Evolutionary conservation across 2,113 vertebrate species (phyloP).

Genomic region (Syngnathus typhle): DNA sequence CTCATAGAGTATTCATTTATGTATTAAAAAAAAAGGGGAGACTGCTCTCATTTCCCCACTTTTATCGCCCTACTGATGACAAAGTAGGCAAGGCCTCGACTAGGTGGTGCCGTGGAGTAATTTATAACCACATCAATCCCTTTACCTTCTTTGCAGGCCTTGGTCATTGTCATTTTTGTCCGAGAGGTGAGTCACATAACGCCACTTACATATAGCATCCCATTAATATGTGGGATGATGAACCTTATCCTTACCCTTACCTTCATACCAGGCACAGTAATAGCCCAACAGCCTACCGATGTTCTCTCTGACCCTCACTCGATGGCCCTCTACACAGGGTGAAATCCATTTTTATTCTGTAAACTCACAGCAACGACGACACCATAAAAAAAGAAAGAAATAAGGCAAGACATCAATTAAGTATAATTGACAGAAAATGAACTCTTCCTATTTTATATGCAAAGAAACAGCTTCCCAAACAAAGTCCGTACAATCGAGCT

Average conservation of each 20-base stretch:
- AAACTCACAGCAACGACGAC: constrained; percentile 54
- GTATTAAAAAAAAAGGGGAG: constrained; percentile 73
- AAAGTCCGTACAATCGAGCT: constrained; percentile 18
- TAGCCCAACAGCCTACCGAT: constrained; percentile 56
- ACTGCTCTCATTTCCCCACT: constrained; percentile 68
- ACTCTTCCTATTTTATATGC: not conserved
- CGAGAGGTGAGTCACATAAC: constrained; percentile 72
- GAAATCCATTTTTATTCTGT: constrained; percentile 66
- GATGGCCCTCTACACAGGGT: constrained; percentile 54
- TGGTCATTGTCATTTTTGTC: constrained; percentile 75
- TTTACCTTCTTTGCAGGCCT: constrained; percentile 70
- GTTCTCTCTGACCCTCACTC: constrained; percentile 60
- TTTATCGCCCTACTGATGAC: constrained; percentile 74
- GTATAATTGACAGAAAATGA: constrained; percentile 36
- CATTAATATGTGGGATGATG: constrained; percentile 72
- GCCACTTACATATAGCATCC: constrained; percentile 68
- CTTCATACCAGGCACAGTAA: constrained; percentile 65
- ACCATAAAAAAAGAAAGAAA: constrained; percentile 54
- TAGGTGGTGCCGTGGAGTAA: constrained; percentile 76
- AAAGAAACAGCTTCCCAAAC: constrained; percentile 23
- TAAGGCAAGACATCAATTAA: constrained; percentile 44
- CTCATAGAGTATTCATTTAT: constrained; percentile 78
- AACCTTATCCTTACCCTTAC: constrained; percentile 66
- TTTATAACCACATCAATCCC: constrained; percentile 78
- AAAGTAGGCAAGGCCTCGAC: constrained; percentile 68